Evolutionary conservation across 2,113 vertebrate species (phyloP).

Genomic region (Pseudorasbora parva): DNA sequence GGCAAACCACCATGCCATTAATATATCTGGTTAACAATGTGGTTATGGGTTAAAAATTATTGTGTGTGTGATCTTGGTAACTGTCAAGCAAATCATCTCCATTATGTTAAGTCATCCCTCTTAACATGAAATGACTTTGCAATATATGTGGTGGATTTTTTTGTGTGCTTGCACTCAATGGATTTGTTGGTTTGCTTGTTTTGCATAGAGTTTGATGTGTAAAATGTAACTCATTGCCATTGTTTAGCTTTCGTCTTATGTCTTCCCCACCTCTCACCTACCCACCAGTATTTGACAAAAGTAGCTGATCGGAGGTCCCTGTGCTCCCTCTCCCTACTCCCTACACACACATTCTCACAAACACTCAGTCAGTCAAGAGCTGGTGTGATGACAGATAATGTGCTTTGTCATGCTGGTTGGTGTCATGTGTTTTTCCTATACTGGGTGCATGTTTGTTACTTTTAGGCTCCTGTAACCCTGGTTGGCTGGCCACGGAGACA

Average conservation of each 20-base stretch:
- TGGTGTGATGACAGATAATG: conserved; percentile 44
- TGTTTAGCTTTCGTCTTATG: conserved; percentile 28
- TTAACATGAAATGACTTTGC: conserved; percentile 50
- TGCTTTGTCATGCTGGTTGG: conserved; percentile 47
- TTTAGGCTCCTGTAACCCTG: conserved; percentile 52
- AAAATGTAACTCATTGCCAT: conserved; percentile 46
- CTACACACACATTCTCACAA: conserved; percentile 4
- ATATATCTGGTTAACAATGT: conserved; percentile 49
- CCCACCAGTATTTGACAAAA: conserved; percentile 30
- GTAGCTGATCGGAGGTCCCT: conserved; percentile 32
- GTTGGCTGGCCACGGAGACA: conserved; percentile 49
- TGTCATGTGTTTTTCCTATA: conserved; percentile 53
- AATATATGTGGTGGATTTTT: conserved; percentile 42
- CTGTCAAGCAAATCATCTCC: conserved; percentile 54
- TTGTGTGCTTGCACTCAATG: conserved; percentile 53
- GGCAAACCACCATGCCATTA: conserved; percentile 56
- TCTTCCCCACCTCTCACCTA: conserved; percentile 33
- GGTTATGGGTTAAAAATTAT: conserved; percentile 46
- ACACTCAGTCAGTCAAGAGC: conserved; percentile 24
- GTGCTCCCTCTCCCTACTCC: background rate
- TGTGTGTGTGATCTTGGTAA: conserved; percentile 50
- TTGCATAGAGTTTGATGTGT: conserved; percentile 36
- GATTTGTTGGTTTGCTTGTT: conserved; percentile 48
- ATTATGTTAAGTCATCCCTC: conserved; percentile 51
- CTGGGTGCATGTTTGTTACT: conserved; percentile 53